phyloP scores from a whole-genome alignment of 1,140 invertebrate genomes.

The Papilio polyxenes region DNA sequence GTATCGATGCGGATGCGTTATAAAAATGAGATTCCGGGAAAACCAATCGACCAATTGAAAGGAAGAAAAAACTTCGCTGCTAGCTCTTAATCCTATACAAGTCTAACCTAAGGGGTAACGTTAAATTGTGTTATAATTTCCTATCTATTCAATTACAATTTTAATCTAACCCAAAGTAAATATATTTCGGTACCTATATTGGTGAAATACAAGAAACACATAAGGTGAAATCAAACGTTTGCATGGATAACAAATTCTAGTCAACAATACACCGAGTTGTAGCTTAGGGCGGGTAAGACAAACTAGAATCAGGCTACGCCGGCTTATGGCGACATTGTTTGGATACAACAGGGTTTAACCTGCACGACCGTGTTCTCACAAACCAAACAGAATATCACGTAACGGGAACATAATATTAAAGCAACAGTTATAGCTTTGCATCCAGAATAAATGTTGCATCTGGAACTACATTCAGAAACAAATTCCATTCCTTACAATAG shows the following conservation, averaged over 20 bases:
- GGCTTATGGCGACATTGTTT: constrained; percentile 58
- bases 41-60: too few relatives aligned
- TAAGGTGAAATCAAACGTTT: constrained; percentile 12
- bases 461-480: background rate
- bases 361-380: constrained; percentile 48
- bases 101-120: too few relatives aligned
- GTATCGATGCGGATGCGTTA: too few relatives aligned
- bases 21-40: too few relatives aligned
- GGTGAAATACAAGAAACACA: too few relatives aligned
- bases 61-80: constrained; percentile 38
- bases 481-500: too few relatives aligned
- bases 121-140: too few relatives aligned
- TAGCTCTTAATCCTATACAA: constrained; percentile 46
- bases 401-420: constrained; percentile 19
- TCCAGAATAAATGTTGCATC: background rate
- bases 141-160: background rate
- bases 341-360: constrained; percentile 44
- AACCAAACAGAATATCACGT: constrained; percentile 42
- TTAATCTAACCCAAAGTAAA: background rate
- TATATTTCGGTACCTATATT: too few relatives aligned
- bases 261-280: constrained; percentile 44
- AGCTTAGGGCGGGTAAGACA: constrained; percentile 48
- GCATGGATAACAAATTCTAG: constrained; percentile 24
- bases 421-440: constrained; percentile 13
- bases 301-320: constrained; percentile 51